phyloP scores from a whole-genome alignment of 2,113 vertebrate genomes.

The Amphiprion ocellaris region DNA sequence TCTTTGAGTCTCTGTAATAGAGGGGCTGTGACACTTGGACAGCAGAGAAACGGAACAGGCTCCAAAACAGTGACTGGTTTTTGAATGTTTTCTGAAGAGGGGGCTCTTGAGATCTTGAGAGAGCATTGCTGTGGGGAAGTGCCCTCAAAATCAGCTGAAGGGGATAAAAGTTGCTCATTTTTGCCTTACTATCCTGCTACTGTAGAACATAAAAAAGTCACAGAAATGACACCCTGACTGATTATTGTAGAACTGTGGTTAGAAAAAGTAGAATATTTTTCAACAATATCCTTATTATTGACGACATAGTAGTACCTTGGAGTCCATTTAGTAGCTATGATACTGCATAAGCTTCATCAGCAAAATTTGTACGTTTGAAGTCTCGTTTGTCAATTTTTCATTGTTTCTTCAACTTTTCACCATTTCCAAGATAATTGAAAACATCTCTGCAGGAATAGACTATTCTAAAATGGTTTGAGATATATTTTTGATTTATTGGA shows the following conservation, averaged over 20 bases:
- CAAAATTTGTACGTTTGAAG: too few species aligned
- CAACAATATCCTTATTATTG: neutral
- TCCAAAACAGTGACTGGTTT: neutral
- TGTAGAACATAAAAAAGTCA: neutral
- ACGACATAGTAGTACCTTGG: neutral
- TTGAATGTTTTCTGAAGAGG: conserved; percentile 19
- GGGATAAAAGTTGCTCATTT: neutral
- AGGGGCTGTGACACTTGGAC: neutral
- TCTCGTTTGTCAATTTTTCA: too few species aligned
- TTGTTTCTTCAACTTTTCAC: too few species aligned
- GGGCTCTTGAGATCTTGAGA: neutral
- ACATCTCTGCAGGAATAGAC: too few species aligned
- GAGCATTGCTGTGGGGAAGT: neutral
- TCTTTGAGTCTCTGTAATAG: neutral
- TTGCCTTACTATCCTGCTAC: neutral
- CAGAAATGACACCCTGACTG: neutral
- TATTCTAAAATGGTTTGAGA: too few species aligned
- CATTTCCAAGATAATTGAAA: too few species aligned
- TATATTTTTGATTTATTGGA: too few species aligned
- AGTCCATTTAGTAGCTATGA: neutral
- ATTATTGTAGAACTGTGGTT: neutral
- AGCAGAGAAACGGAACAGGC: neutral
- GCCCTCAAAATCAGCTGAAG: neutral
- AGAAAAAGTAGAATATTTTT: neutral
- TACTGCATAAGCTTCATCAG: neutral